A percentile compares a stretch with the other conserved stretches of the same genome.
These are phyloP conservation scores for Meriones unguiculatus DNA, from an alignment of 2,113 vertebrate genomes.

Conservation along the genomic window DNA sequence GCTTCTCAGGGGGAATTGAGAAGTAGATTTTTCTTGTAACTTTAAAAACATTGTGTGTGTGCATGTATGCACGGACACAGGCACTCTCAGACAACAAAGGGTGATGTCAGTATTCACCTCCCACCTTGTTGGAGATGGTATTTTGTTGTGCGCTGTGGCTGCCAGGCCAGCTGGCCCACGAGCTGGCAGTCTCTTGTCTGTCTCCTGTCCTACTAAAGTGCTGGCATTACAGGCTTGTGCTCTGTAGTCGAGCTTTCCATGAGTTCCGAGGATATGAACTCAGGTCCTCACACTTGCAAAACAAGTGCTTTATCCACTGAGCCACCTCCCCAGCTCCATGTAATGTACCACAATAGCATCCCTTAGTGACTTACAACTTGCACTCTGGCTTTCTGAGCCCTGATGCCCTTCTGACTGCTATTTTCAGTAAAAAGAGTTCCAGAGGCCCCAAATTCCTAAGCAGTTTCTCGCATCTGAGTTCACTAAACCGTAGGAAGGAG, in stretches of 20 bases:
- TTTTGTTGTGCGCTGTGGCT: too few species aligned
- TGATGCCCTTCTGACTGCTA: slow-evolving; percentile 28
- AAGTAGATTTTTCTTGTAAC: not conserved
- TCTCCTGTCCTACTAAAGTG: too few species aligned
- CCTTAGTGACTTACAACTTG: slow-evolving; percentile 51
- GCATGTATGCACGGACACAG: not conserved
- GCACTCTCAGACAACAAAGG: not conserved
- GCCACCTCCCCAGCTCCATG: not conserved
- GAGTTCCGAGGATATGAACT: not conserved
- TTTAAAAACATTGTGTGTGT: not conserved
- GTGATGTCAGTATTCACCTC: not conserved
- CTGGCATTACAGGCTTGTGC: not conserved
- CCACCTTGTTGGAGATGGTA: not conserved
- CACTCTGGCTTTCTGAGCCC: slow-evolving; percentile 33
- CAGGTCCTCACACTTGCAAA: not conserved
- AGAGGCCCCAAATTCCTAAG: not conserved
- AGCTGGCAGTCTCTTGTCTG: not conserved
- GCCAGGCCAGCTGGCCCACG: too few species aligned
- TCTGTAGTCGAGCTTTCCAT: not conserved
- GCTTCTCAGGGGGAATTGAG: not conserved
- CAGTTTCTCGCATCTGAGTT: slow-evolving; percentile 1
- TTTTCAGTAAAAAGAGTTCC: slow-evolving; percentile 32
- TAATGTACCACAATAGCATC: not conserved
- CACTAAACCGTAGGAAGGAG: not conserved
- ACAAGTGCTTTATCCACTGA: not conserved